Base-by-base conservation (phyloP, 1,140 invertebrate species). In the Meloidogyne exigua region DNA sequence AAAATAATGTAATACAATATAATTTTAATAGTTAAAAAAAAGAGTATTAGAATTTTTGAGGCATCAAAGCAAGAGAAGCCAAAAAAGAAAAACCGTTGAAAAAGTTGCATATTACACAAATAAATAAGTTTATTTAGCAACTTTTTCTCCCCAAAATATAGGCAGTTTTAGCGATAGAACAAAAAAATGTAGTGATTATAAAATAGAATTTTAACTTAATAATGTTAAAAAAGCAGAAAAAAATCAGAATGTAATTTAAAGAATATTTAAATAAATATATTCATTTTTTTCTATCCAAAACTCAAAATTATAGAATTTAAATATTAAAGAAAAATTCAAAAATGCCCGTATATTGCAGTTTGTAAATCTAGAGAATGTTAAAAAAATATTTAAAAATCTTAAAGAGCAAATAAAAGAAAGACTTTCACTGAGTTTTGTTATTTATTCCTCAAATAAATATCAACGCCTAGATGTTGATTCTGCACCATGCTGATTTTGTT, bases 401-500 rank as follows among this genome's bases (percentile, higher is more conserved):
- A 71, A 62, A 57, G 36, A 42, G 36, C 15, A 28, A 44, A 21
- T 18, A 57, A 71, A n/a, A 23, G 49, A 28, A 71, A 71, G 36
- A 42, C 42, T 32, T n/a, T 44, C 36, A 62, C 57, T 44, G 36
- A 42, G 57, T 26, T 26, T 28, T 42, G 18, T 62, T 44, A 4
- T 12, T 32, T n/a, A 4, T 5, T 23, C 15, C 10, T 36, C 57
- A 18, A 49, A 7, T 23, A 57, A n/a, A 57, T 42, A 25, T 71
- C 39, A 44, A 23, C 21, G 42, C 49, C n/a, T n/a, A 49, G 25
- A 42, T 62, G 36, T 71, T 71, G 36, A 71, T n/a, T 44, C 21
- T 21, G n/a, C 15, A 25, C 69, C 69, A 44, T n/a, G n/a, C n/a
- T 70, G 62, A 67, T 25, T 39, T 23, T 21, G 79, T 80, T 57